Base-by-base conservation (phyloP, 2,888 invertebrate genomes). In the Ochlodes sylvanus region DNA sequence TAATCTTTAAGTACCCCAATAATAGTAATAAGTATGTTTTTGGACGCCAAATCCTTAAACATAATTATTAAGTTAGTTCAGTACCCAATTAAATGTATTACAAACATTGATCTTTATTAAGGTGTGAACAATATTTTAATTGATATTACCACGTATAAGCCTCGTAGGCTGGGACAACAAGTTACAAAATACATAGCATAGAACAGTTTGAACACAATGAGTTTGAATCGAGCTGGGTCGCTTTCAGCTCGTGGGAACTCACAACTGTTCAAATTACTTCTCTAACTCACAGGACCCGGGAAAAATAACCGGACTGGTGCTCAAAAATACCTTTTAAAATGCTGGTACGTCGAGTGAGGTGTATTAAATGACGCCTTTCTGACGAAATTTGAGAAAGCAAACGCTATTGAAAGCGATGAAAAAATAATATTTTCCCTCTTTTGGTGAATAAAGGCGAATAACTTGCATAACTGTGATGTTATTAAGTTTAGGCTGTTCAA, bases 201-300 rank as follows among this genome's bases (percentile, higher is more conserved):
- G 71, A 74, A 75, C 76, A 76, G 72, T 75, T 73, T 69, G 64
- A 72, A 71, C 64, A 73, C 76, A 74, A 73, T 74, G 77, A 75
- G 73, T 70, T 69, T 63, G 69, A 70, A 75, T 70, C 72, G 73
- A 64, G 60, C 60, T 58, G 70, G 72, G 71, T 69, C 70, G 71
- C 75, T 76, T 78, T 76, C 73, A 74, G 64, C 17, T 69, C 86
- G 88, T 90, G 92, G 81, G 92, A 90, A 87, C 75, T 72, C 73
- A 79, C 92, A 91, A 79, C 88, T 91, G 91, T 80, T 82, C 78
- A 86, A 87, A 88, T 88, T 88, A 87, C 85, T 82, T 76, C 76
- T 77, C 79, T 76, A 80, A 83, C 79, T 82, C 79, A 73, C 73
- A 73, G 75, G 44, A 32, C 38, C 55, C 47, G 76, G 57, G 79